Evolutionary conservation across 1,140 invertebrate species (phyloP), one percentile per base, ranked within the genome.

Genomic region (Venturia canescens): DNA sequence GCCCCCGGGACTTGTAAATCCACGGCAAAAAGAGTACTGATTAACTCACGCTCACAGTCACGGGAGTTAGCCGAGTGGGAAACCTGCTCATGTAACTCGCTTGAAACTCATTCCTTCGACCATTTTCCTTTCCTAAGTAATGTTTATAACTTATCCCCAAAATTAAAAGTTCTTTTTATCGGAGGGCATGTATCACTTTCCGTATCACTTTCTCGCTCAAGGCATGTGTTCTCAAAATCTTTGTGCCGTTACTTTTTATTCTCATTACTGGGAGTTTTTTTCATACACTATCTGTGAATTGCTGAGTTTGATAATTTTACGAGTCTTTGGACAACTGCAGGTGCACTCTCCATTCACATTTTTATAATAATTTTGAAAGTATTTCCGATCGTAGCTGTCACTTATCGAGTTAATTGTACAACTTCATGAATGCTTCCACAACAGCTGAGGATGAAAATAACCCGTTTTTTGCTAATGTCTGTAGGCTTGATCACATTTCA

Each of bases 11-110:
- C 31, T 66, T 81, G 74, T 77, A 78, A 78, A 81, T 81, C 23
- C 50, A 27, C 38, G 50, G 48, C 71, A 78, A 76, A 53, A 78
- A 70, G 84, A 83, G 84, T 84, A 76, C 86, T 86, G 85, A 87
- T 87, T 87, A 87, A 86, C 85, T 86, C 82, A 80, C 66, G 66
- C 29, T 69, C 66, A 67, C 63, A 87, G 85, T 86, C 84, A 83
- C 85, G 80, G 86, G 85, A 87, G 85, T 79, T 82, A 83, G 71
- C 31, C 69, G 53, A 60, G 53, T 29, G 63, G 27, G 9, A 66
- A n/a, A 18, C 21, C 71, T 50, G 26, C 60, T 60, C 27, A 18
- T 31, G 29, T 74, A 74, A 69, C 60, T 78, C 63, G 16, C 34
- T 26, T 27, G 34, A 69, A 78, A 78, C 63, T 78, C 44, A 23